Conservation (phyloP, 2,797 vertebrate genomes). For the Tragelaphus oryx region DNA sequence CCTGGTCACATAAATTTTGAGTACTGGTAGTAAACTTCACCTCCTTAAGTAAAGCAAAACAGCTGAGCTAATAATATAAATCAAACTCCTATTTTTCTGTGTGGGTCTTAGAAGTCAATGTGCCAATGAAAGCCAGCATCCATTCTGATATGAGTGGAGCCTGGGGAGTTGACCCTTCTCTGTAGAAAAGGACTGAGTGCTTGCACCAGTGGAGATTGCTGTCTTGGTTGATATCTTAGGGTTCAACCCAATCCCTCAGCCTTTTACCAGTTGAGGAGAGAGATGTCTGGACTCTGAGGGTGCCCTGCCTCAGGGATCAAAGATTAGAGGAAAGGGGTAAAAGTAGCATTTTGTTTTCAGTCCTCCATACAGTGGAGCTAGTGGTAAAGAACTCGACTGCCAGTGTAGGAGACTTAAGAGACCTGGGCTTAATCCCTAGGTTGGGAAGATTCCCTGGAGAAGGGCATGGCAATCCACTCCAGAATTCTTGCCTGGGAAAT, state of each 20-base stretch:
- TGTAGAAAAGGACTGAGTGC: neutral
- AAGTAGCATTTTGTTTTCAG: neutral
- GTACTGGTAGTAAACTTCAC: neutral
- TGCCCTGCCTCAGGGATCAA: neutral
- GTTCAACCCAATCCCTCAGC: neutral
- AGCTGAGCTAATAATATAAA: neutral
- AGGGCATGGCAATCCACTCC: neutral
- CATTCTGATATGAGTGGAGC: neutral
- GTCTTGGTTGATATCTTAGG: neutral
- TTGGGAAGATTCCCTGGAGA: neutral
- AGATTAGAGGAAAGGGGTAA: neutral
- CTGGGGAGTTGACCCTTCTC: neutral
- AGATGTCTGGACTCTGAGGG: neutral
- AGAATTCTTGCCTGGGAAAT: neutral
- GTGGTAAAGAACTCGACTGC: neutral
- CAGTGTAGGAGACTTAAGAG: neutral
- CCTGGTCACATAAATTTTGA: constrained; percentile 24
- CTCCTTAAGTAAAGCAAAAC: neutral
- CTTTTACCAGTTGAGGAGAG: neutral
- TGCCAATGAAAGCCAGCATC: neutral
- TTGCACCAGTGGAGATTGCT: neutral
- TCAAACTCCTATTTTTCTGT: constrained; percentile 8
- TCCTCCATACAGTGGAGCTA: neutral
- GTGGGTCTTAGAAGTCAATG: neutral
- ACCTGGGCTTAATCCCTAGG: neutral